Conservation (phyloP, 2,888 invertebrate species). For the Drosophila nigritarsus region DNA sequence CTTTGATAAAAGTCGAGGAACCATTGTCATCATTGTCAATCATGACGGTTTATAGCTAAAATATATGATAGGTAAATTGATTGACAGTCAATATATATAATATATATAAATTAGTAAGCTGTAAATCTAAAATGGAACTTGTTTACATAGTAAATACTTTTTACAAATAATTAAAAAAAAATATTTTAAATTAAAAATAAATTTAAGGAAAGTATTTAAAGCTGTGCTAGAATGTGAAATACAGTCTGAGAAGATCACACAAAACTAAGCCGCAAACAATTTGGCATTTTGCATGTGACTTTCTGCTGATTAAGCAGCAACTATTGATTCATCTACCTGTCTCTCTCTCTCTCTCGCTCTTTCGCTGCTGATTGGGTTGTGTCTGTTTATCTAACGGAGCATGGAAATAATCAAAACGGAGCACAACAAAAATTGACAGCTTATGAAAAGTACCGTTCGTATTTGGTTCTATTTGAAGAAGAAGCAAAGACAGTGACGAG, state of each 20-base stretch:
- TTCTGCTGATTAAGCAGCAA: not conserved
- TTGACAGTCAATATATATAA: not conserved
- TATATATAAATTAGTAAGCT: not conserved
- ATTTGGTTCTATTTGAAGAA: conserved; percentile 25
- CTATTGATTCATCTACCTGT: not conserved
- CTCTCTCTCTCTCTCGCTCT: not conserved
- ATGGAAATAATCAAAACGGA: not conserved
- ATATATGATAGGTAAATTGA: not conserved
- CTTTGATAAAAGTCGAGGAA: not conserved
- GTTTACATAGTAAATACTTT: not conserved
- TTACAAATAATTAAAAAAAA: no score
- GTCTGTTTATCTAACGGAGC: not conserved
- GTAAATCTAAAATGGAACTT: fast-evolving
- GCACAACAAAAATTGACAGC: conserved; percentile 5
- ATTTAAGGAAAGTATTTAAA: not conserved
- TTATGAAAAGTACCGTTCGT: conserved; percentile 2
- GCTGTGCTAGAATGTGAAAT: not conserved
- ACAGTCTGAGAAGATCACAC: not conserved
- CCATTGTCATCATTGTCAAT: not conserved
- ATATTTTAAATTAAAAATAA: not conserved
- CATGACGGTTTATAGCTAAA: not conserved
- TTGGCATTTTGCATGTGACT: not conserved
- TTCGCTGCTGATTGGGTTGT: not conserved
- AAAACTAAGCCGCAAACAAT: not conserved
- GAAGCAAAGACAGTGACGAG: conserved; percentile 86